Percentiles rank a stretch among this genome's conserved stretches.
These are phyloP conservation scores for Hyles lineata DNA, from an alignment of 2,888 invertebrate species.

Conservation along the genomic window DNA sequence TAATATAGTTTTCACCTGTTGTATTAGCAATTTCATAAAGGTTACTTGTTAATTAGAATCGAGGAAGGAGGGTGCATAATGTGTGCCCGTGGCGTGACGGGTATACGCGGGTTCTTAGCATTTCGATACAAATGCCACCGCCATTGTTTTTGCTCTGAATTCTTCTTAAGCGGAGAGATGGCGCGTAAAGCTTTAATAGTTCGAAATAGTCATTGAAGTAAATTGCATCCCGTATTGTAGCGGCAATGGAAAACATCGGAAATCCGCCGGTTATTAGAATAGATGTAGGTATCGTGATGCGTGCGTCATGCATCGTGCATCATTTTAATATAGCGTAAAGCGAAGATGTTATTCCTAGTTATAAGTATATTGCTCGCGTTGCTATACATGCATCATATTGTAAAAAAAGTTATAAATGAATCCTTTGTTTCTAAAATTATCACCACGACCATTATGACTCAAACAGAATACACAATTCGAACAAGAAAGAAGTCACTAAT, in stretches of 20 bases:
- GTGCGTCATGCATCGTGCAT: background rate
- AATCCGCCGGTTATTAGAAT: constrained; percentile 14
- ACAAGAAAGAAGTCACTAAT: constrained; percentile 12
- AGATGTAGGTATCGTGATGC: background rate
- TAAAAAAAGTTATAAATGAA: background rate
- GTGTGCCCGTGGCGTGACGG: constrained; percentile 52
- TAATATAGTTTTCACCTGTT: constrained; percentile 28
- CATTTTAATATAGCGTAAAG: no score
- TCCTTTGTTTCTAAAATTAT: background rate
- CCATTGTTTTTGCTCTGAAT: constrained; percentile 42
- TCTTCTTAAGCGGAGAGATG: constrained; percentile 26
- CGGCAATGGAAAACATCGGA: constrained; percentile 9
- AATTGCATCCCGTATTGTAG: constrained; percentile 18
- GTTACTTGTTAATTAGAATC: constrained; percentile 53
- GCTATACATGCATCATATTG: background rate
- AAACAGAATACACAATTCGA: background rate
- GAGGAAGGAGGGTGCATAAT: constrained; percentile 64
- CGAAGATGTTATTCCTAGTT: no score
- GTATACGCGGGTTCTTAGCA: constrained; percentile 53
- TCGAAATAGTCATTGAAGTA: constrained; percentile 12
- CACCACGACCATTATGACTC: background rate
- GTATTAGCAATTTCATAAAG: constrained; percentile 52
- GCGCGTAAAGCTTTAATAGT: constrained; percentile 6
- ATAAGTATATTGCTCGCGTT: no score
- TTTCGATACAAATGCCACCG: constrained; percentile 49